Base-by-base conservation (phyloP, 2,888 invertebrate species). In the Thecocarcelia acutangulata region DNA sequence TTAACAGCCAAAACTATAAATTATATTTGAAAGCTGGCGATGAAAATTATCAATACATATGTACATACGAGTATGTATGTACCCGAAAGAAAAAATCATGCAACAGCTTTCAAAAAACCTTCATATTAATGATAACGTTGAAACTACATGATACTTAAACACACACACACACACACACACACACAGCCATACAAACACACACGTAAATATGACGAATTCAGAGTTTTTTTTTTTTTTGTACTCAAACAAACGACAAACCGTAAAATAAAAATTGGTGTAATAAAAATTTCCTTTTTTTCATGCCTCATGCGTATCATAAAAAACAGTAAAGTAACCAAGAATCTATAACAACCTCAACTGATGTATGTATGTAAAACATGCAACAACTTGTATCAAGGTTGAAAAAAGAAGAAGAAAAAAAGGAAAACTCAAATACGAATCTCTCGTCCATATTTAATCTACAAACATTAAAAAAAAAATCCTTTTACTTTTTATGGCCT, bases 21-120 rank as follows among this genome's bases (percentile, higher is more conserved):
- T 82, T 82, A 82, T 78, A 46, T 76, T 77, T 82, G 82, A 82
- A 70, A 82, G 78, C 78, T 82, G 82, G 78, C 69, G 82, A 77
- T 82, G 82, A 74, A 82, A 77, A 82, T 82, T 77, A 77, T 44
- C 9, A 44, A 15, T 11, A 40, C 19, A 15, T 19, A 40, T 11
- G 13, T n/a, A 42, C 52, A n/a, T n/a, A n/a, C n/a, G n/a, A n/a
- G n/a, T 6, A 37, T 52, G 44, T 12, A 24, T 0, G 19, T 17
- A 42, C 21, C n/a, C 44, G 17, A n/a, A n/a, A n/a, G 19, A 54
- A 17, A 54, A 17, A 21, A 5, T 13, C 33, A 68, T 59, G 13
- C 50, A 70, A 48, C 50, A 48, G 40, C 9, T 58, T 24, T 13
- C 0, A 40, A 17, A 58, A 17, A 40, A 24, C 3, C 19, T 15